Evolutionary conservation across 2,888 invertebrate species (phyloP).

Genomic region (Schizaphis graminum): DNA sequence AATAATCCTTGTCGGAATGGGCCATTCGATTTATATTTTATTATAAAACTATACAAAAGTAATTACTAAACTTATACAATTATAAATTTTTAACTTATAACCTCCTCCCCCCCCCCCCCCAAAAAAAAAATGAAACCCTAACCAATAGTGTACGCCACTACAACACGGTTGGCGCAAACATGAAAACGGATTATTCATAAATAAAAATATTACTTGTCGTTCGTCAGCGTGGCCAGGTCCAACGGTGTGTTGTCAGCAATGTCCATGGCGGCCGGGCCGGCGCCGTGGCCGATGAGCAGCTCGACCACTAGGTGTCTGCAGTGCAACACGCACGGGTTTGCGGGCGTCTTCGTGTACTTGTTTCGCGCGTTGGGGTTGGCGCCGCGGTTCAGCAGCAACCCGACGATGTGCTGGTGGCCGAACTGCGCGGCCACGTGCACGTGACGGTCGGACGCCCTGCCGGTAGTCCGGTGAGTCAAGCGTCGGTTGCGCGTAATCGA

Average conservation of each 20-base stretch:
- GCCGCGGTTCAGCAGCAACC: conserved; percentile 18
- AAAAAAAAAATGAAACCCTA: too few relatives aligned
- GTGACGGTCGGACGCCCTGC: conserved; percentile 6
- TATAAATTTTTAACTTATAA: too few relatives aligned
- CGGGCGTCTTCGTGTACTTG: neutral
- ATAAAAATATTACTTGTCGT: conserved; percentile 1
- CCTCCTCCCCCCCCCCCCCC: too few relatives aligned
- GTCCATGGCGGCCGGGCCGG: conserved; percentile 5
- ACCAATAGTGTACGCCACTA: too few relatives aligned
- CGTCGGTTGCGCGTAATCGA: neutral
- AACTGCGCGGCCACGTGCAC: conserved; percentile 44
- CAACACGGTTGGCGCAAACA: too few relatives aligned
- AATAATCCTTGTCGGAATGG: too few relatives aligned
- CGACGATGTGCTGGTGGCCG: conserved; percentile 35
- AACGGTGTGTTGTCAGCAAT: conserved; percentile 30
- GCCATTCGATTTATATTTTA: too few relatives aligned
- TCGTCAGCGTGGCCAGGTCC: neutral
- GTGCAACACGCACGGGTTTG: conserved; percentile 10
- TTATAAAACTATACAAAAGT: too few relatives aligned
- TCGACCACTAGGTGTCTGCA: neutral
- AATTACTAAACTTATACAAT: too few relatives aligned
- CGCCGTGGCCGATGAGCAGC: conserved; percentile 11
- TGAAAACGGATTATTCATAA: too few relatives aligned
- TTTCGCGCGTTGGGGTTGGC: conserved; percentile 42
- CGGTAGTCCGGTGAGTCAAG: conserved; percentile 3